Evolutionary conservation across 2,888 invertebrate genomes (phyloP).

Genomic region (Argyresthia albistria): DNA sequence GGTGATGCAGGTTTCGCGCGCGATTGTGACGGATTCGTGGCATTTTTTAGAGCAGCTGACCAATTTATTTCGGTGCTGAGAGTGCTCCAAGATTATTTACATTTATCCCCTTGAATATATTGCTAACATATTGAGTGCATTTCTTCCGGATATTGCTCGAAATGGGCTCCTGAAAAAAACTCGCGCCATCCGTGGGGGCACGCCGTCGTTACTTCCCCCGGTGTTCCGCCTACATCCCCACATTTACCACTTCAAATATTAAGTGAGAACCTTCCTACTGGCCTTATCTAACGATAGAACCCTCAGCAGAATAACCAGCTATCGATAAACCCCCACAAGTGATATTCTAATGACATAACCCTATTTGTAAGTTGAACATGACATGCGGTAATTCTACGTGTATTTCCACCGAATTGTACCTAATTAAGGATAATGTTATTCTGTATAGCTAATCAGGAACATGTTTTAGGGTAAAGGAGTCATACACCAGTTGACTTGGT

Average conservation of each 20-base stretch:
- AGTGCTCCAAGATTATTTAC: slow-evolving; percentile 23
- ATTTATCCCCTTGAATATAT: slow-evolving; percentile 32
- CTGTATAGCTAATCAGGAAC: slow-evolving; percentile 21
- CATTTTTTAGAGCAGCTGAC: slow-evolving; percentile 65
- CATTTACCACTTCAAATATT: slow-evolving; percentile 8
- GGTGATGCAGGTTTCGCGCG: slow-evolving; percentile 71
- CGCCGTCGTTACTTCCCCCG: slow-evolving; percentile 41
- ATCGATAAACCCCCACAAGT: slow-evolving; percentile 30
- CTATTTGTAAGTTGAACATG: slow-evolving; percentile 63
- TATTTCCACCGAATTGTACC: slow-evolving; percentile 18
- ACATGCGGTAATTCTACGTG: slow-evolving; percentile 64
- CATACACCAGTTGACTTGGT: slow-evolving; percentile 30
- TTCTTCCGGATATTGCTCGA: background rate
- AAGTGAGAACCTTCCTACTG: background rate
- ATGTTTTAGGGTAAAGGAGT: slow-evolving; percentile 42
- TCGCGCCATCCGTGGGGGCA: slow-evolving; percentile 71
- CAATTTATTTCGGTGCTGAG: slow-evolving; percentile 32
- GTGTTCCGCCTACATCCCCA: slow-evolving; percentile 22
- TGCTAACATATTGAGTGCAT: slow-evolving; percentile 8
- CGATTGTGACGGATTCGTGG: slow-evolving; percentile 71
- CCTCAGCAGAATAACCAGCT: slow-evolving; percentile 11
- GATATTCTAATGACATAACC: slow-evolving; percentile 70
- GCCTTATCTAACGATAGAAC: slow-evolving; percentile 9
- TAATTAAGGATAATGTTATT: slow-evolving; percentile 17
- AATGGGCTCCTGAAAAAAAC: slow-evolving; percentile 33